These are phyloP conservation scores for Geotrypetes seraphini DNA, from an alignment of 2,797 vertebrate genomes.

Conservation along the genomic window DNA sequence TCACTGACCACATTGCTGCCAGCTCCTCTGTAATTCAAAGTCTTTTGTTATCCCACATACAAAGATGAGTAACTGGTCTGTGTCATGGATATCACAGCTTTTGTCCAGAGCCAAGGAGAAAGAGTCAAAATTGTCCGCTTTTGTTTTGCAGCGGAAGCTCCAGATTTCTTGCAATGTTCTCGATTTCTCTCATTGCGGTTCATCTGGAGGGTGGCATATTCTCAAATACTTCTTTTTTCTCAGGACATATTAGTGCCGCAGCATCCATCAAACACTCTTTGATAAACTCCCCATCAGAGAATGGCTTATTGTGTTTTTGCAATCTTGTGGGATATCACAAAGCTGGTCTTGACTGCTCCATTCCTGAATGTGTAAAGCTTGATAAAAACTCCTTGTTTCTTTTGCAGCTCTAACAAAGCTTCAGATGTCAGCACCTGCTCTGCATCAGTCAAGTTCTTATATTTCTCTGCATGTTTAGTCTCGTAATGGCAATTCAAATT, in stretches of 20 bases:
- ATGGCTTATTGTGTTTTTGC: background rate
- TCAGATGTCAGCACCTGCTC: background rate
- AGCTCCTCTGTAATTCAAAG: background rate
- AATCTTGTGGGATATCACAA: background rate
- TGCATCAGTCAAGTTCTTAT: too few species aligned
- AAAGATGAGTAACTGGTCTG: background rate
- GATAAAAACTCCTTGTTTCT: background rate
- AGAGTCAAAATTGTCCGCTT: background rate
- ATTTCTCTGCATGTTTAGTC: too few species aligned
- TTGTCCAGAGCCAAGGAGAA: background rate
- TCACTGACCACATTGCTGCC: background rate
- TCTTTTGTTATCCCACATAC: background rate
- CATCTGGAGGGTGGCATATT: background rate
- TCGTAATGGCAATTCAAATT: too few species aligned
- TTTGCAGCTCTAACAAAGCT: background rate
- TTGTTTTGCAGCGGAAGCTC: background rate
- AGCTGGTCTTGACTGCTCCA: background rate
- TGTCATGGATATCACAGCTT: background rate
- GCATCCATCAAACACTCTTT: background rate
- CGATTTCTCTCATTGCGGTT: background rate
- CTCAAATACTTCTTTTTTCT: too few species aligned
- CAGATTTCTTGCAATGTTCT: background rate
- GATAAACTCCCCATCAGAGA: background rate
- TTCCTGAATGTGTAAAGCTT: background rate
- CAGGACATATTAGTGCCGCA: too few species aligned